Percentiles rank a stretch among this genome's conserved stretches.
These are phyloP conservation scores for Agrochola macilenta DNA, from an alignment of 2,888 invertebrate species.

Conservation along the genomic window DNA sequence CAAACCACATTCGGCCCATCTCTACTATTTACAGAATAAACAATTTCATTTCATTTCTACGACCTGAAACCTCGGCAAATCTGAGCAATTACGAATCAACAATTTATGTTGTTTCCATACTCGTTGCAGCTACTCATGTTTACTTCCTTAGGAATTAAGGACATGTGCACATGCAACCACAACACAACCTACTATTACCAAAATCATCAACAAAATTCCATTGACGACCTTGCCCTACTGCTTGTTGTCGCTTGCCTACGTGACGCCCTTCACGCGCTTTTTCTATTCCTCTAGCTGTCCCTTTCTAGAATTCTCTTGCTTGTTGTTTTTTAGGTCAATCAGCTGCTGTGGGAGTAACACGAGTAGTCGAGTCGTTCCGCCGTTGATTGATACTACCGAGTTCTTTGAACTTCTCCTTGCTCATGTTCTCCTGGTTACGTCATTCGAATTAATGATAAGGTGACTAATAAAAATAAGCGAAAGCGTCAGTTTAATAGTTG, in stretches of 20 bases:
- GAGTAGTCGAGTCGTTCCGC: slow-evolving; percentile 41
- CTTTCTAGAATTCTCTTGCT: slow-evolving; percentile 67
- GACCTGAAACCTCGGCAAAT: slow-evolving; percentile 14
- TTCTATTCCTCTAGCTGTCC: slow-evolving; percentile 71
- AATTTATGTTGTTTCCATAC: slow-evolving; percentile 6
- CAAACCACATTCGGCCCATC: too few species aligned
- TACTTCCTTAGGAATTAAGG: slow-evolving; percentile 34
- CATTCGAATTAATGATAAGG: slow-evolving; percentile 43
- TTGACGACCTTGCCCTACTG: slow-evolving; percentile 80
- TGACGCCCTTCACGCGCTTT: slow-evolving; percentile 79
- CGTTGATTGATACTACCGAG: slow-evolving; percentile 67
- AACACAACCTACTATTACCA: slow-evolving; percentile 46
- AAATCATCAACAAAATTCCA: slow-evolving; percentile 67
- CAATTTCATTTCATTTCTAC: too few species aligned
- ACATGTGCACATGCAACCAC: slow-evolving; percentile 42
- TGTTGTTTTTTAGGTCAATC: slow-evolving; percentile 75
- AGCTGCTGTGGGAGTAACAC: slow-evolving; percentile 71
- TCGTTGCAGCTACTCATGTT: slow-evolving; percentile 12
- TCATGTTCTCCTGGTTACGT: slow-evolving; percentile 52
- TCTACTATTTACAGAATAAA: too few species aligned
- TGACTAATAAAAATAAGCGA: slow-evolving; percentile 20
- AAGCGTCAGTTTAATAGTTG: slow-evolving; percentile 19
- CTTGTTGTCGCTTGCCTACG: slow-evolving; percentile 77
- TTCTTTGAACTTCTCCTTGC: slow-evolving; percentile 61
- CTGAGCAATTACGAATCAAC: slow-evolving; percentile 20